Evolutionary conservation across 1,140 invertebrate genomes (phyloP), one percentile per base, ranked within the genome.

Genomic region (Euwallacea fornicatus): DNA sequence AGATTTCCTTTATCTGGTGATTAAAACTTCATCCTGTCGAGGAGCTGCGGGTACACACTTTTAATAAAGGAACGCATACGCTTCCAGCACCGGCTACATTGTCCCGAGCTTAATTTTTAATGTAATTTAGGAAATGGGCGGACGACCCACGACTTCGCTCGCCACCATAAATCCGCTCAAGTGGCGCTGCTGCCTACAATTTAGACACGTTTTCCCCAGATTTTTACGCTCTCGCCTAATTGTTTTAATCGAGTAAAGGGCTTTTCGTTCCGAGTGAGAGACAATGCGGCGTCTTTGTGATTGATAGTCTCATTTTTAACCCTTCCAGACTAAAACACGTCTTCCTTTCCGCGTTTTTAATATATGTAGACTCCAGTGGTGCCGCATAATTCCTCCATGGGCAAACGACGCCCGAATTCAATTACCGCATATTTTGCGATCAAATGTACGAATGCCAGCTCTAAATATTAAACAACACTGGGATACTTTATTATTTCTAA

Each of bases 1-100:
- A 78, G 76, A 78, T 78, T 78, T 78, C 76, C 75, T 78, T 77
- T 78, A 78, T 77, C 77, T 78, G 76, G 75, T 78, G 77, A 78
- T 78, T 78, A 78, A 78, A 78, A 77, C 76, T 78, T 78, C 76
- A 78, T 78, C 74, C 75, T 78, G 76, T 78, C 76, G 77, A 74
- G 73, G 74, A 74, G 67, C 75, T 74, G 74, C 67, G 74, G 74
- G 75, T 74, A 77, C 76, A 78, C 75, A 78, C 77, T 78, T 78
- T 78, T 78, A 78, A 78, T 78, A 78, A 78, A 78, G 74, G 76
- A 78, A 77, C 77, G 77, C 75, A 76, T 75, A 77, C 75, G 76
- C 73, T 75, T 56, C 59, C 73, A 67, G 73, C 77, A 71, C 75
- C 76, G 71, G 68, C 68, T 69, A 69, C 68, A 69, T 69, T 71